Evolutionary conservation across 92 coral and sea anemone species (phyloP), one percentile per base, ranked within the genome.

Genomic region (Phenganax marumi): DNA sequence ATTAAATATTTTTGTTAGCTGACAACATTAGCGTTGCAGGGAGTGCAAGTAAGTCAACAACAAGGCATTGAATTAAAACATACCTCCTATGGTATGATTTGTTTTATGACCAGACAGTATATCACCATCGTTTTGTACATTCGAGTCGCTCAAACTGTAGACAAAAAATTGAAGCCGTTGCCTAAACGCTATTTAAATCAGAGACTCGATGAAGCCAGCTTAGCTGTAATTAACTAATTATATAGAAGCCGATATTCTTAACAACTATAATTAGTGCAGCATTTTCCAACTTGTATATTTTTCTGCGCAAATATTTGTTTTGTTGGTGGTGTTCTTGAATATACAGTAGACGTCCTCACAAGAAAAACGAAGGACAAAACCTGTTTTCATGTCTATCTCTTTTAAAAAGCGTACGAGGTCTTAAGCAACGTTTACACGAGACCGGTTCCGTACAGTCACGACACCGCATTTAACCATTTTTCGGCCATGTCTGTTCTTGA

Each of bases 221-320:
- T 21, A 54, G 16, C 47, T 25, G 22, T 26, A 76, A n/a, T 52
- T 25, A 26, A 54, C 22, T 47, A 76, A 48, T 11, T 48, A 54
- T 55, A 33, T 33, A 33, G 39, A 21, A 46, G 73, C 19, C 26
- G 0, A 68, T 11, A 68, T 13, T 9, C 3, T 13, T 13, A 68
- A 68, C 46, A 12, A 25, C 13, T 24, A 11, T 4, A 24, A 33
- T 33, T 33, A 33, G 43, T 33, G 43, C 43, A 33, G 43, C 43
- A 33, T 62, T 14, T 58, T 8, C 23, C 22, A 46, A 22, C 11
- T 21, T 75, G 51, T 52, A 10, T 25, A 12, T 25, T 7, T 54
- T 14, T 50, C 57, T 26, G 1, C 51, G 21, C 68, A 76, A 76
- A 56, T 76, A 39, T 76, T 76, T 76, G 81, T 76, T 76, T 76